Base-by-base conservation (phyloP, 2,888 invertebrate genomes). In the Erpobdella octoculata region DNA sequence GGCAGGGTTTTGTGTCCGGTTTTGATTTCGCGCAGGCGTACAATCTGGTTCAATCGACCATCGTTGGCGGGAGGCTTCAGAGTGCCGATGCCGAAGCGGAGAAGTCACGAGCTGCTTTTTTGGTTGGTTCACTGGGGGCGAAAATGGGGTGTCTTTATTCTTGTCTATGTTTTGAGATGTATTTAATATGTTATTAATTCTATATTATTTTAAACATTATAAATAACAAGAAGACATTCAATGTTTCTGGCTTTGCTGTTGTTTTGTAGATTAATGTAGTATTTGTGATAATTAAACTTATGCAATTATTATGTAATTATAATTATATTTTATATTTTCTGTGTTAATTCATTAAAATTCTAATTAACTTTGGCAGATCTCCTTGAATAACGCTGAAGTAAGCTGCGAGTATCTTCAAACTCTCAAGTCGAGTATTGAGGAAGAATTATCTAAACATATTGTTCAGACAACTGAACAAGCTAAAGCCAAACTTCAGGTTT, bases 361-460 rank as follows among this genome's bases (percentile, higher is more conserved):
- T n/a, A n/a, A n/a, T n/a, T n/a, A n/a, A n/a, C n/a, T 66, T n/a
- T 68, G 83, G 21, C 82, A 92, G 89, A 88, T 89, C 33, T 89
- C 91, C 78, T 83, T 94, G 76, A 94, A 92, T 83, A 95, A 95
- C 83, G 89, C 93, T 12, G 94, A 95, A 80, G 88, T 89, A 62
- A 92, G 94, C 77, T 90, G 90, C 74, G 93, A 94, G 80, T 93
- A 93, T 84, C 88, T 94, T 62, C 90, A 90, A 81, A 90, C 92
- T 0, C 85, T 98, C 41, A 91, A 91, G 79, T 87, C 86, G 74
- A 90, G 89, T 74, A 87, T 94, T 76, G 87, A 83, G 83, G 81
- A 80, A 58, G 83, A 84, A 76, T 78, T 83, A 21, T 74, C 77
- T 15, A 82, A 81, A 72, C 76, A 80, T 31, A 81, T 81, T 71